Conservation (phyloP, 2,888 invertebrate genomes). For the Hydriomena furcata region DNA sequence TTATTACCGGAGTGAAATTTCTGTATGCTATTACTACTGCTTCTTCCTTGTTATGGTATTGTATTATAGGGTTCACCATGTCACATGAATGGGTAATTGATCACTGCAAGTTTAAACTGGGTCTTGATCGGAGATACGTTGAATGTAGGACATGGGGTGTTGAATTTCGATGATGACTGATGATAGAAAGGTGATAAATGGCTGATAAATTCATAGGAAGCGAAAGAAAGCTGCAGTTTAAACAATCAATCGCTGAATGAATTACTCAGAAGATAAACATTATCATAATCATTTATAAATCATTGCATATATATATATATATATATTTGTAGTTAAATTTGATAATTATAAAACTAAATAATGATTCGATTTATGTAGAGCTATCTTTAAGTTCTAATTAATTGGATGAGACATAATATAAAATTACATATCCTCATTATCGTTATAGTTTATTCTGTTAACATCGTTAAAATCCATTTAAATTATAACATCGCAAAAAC, state of each 20-base stretch:
- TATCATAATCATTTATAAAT: too few species aligned
- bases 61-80: constrained; percentile 37
- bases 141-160: constrained; percentile 37
- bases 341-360: neutral
- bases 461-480: constrained; percentile 4
- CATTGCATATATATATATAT: too few species aligned
- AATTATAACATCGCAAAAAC: constrained; percentile 10
- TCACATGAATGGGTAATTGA: constrained; percentile 54
- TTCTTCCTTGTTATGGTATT: constrained; percentile 30
- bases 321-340: too few species aligned
- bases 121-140: constrained; percentile 36
- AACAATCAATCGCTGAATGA: neutral
- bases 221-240: constrained; percentile 10
- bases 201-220: neutral
- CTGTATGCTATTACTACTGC: neutral
- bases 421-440: neutral
- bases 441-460: neutral
- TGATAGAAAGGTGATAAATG: constrained; percentile 17
- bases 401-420: constrained; percentile 12
- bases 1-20: constrained; percentile 1
- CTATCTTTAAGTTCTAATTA: neutral
- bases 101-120: constrained; percentile 40
- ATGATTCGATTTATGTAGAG: neutral
- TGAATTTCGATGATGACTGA: constrained; percentile 16
- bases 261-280: constrained; percentile 3